These are phyloP conservation scores for Chiridota heheva DNA, from an alignment of 35 echinoderm and acorn worm species.

Conservation along the genomic window DNA sequence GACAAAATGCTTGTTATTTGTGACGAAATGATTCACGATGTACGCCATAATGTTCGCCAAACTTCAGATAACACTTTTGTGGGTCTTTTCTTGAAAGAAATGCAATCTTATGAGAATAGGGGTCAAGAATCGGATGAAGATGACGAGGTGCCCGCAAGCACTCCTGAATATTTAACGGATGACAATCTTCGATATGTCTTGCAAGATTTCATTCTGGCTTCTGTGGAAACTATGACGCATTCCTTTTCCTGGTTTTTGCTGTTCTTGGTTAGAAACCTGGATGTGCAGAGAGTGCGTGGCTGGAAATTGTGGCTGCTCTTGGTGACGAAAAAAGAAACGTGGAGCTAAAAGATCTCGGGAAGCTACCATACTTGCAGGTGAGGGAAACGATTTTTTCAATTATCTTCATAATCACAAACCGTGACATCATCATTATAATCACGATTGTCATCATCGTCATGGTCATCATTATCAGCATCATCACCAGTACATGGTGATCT, in stretches of 20 bases:
- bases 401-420: too few species aligned
- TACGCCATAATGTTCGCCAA: too few species aligned
- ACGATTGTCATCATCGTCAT: too few species aligned
- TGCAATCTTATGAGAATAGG: too few species aligned
- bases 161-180: conserved; percentile 11
- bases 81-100: conserved; percentile 20
- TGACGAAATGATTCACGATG: too few species aligned
- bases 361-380: conserved; percentile 29
- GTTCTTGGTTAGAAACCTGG: conserved; percentile 3
- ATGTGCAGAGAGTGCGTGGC: conserved; percentile 7
- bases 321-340: not conserved
- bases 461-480: too few species aligned
- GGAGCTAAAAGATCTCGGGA: not conserved
- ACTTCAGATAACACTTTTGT: conserved; percentile 26
- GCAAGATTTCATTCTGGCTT: conserved; percentile 21
- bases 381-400: too few species aligned
- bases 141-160: not conserved
- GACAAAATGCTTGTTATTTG: conserved; percentile 7
- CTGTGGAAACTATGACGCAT: conserved; percentile 14
- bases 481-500: too few species aligned
- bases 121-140: conserved; percentile 39
- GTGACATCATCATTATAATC: too few species aligned
- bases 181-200: conserved; percentile 30
- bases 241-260: conserved; percentile 17
- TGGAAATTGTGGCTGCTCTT: not conserved